These are phyloP conservation scores for Tringa solitaria DNA, from an alignment of 2,113 vertebrate genomes.

Conservation along the genomic window DNA sequence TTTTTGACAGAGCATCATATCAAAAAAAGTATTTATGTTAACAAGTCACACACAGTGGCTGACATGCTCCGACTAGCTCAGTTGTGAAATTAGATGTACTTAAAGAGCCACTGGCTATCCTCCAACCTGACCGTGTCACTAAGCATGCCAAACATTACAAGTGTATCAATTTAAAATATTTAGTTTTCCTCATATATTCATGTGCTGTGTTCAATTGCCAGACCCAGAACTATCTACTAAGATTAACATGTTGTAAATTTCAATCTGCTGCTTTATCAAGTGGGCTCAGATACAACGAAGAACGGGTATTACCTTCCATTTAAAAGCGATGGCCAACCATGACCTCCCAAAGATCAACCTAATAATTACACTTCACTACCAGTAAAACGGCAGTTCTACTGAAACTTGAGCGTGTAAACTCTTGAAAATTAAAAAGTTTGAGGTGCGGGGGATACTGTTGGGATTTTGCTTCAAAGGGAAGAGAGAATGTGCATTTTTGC, in stretches of 20 bases:
- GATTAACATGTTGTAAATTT: neutral
- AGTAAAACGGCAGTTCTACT: neutral
- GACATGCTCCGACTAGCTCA: neutral
- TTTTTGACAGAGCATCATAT: neutral
- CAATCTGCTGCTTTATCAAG: neutral
- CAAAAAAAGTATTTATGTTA: neutral
- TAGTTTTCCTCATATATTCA: neutral
- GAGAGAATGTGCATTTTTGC: neutral
- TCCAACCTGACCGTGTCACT: neutral
- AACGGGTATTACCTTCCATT: neutral
- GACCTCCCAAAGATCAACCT: neutral
- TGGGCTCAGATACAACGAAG: neutral
- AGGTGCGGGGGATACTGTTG: accelerated
- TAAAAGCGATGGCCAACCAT: neutral
- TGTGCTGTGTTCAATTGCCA: neutral
- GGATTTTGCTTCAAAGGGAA: neutral
- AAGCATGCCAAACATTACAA: neutral
- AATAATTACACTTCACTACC: neutral
- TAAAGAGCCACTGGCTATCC: neutral
- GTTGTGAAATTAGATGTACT: neutral
- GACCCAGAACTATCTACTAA: neutral
- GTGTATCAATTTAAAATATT: neutral
- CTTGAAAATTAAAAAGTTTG: neutral
- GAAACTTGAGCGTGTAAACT: neutral
- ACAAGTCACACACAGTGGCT: neutral